Conservation (phyloP, 2,888 invertebrate genomes). For the Thysanoteuthis rhombus region DNA sequence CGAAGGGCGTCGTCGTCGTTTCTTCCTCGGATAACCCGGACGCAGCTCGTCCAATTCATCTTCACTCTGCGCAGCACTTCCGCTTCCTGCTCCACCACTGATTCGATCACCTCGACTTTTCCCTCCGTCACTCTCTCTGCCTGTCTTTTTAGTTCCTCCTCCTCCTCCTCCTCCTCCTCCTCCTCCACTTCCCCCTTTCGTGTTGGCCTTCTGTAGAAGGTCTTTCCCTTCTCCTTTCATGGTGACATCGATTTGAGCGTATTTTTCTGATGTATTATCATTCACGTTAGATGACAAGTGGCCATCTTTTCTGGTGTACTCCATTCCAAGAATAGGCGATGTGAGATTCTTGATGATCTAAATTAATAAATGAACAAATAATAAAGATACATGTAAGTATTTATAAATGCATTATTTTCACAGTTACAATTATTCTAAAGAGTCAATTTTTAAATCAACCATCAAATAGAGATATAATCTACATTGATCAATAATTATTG, state of each 20-base stretch:
- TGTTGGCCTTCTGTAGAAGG: slow-evolving; percentile 27
- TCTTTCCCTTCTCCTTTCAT: slow-evolving; percentile 24
- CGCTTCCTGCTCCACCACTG: neutral
- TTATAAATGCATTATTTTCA: neutral
- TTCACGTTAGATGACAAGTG: neutral
- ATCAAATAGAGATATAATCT: no score
- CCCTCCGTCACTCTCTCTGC: slow-evolving; percentile 15
- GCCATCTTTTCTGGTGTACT: slow-evolving; percentile 34
- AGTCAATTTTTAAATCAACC: no score
- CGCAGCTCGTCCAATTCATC: slow-evolving; percentile 39
- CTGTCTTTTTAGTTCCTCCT: neutral
- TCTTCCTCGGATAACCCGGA: slow-evolving; percentile 34
- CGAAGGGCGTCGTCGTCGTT: slow-evolving; percentile 41
- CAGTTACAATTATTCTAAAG: neutral
- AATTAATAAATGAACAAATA: neutral
- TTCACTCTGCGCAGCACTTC: neutral
- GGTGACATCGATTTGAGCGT: neutral
- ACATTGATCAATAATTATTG: no score
- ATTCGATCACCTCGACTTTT: neutral
- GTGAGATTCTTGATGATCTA: slow-evolving; percentile 36
- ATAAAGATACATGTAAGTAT: neutral
- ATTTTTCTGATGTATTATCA: slow-evolving; percentile 37
- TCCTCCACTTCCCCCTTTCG: neutral
- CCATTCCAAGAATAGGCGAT: slow-evolving; percentile 34
- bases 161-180: neutral